Base-by-base conservation (phyloP, 2,888 invertebrate genomes). In the Matsumyia berberina region DNA sequence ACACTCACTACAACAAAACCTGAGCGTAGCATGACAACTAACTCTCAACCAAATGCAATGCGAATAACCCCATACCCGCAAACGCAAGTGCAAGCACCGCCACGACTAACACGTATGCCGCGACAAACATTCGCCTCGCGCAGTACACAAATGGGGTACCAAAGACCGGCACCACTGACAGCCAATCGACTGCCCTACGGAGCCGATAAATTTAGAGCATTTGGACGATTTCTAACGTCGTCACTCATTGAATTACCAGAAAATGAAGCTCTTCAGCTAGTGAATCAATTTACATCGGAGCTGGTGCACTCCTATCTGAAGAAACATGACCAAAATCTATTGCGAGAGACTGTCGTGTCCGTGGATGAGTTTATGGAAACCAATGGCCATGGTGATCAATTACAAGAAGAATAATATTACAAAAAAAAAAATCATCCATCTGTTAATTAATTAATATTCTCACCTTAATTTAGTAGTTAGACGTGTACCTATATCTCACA, bases 191-290 rank as follows among this genome's bases (percentile, higher is more conserved):
- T 42, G 11, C 29, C 70, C 7, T 29, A 57, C 12, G 86, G 87
- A 51, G 74, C 66, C 15, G 87, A 88, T 19, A 90, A 90, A 77
- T 90, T 88, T 57, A 87, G 88, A 58, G 88, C 90, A 19, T 90
- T 90, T 81, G 90, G 90, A 0, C 87, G 88, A 39, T 90, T 90
- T 76, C 77, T 90, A 33, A 87, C 90, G 4, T 88, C 89, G 2
- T 89, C 90, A 5, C 86, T 90, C 4, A 88, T 89, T 31, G 90
- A 90, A 81, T 87, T 90, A 81, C 87, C 88, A 42, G 89, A 90
- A 62, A 86, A 87, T n/a, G 88, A 88, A 55, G 89, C 90, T 6
- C 78, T 90, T 33, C 76, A 79, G 35, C 86, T 90, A 76, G 87
- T 90, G 7, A 89, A 89, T 77, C 89, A 89, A 81, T 89, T 90